phyloP scores from a whole-genome alignment of 2,888 invertebrate genomes.

The Terebella lapidaria region DNA sequence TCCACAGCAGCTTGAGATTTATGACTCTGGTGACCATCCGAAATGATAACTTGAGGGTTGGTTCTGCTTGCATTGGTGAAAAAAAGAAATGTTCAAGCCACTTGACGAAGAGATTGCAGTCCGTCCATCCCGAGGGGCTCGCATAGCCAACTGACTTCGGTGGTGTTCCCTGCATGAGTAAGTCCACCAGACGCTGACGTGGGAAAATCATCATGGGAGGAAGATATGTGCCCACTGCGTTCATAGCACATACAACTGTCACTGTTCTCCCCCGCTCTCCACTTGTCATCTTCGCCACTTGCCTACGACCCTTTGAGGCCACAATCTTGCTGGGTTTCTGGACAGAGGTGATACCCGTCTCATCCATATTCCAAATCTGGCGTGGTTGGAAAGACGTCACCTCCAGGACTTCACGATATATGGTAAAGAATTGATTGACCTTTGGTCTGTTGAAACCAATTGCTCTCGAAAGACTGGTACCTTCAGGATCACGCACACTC shows the following conservation, averaged over 20 bases:
- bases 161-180: slow-evolving; percentile 36
- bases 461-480: slow-evolving; percentile 21
- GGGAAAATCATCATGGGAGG: slow-evolving; percentile 36
- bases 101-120: slow-evolving; percentile 24
- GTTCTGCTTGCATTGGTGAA: background rate
- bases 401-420: slow-evolving; percentile 5
- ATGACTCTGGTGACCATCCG: slow-evolving; percentile 35
- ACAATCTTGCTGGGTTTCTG: slow-evolving; percentile 19
- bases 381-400: background rate
- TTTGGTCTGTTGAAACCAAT: slow-evolving; percentile 20
- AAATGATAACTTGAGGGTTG: background rate
- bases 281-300: slow-evolving; percentile 11
- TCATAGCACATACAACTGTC: slow-evolving; percentile 25
- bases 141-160: slow-evolving; percentile 34
- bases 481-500: slow-evolving; percentile 16
- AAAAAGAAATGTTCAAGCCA: slow-evolving; percentile 50
- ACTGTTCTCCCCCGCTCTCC: slow-evolving; percentile 21
- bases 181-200: slow-evolving; percentile 33
- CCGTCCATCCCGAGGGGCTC: slow-evolving; percentile 39
- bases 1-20: slow-evolving; percentile 35
- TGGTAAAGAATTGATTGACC: slow-evolving; percentile 18
- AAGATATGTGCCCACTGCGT: slow-evolving; percentile 23
- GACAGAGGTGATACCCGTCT: too few species aligned
- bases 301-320: slow-evolving; percentile 13
- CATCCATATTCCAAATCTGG: slow-evolving; percentile 22